Percentiles rank a stretch among this genome's conserved stretches.
Conservation (phyloP, 2,113 vertebrate species). For the Mobula birostris region DNA sequence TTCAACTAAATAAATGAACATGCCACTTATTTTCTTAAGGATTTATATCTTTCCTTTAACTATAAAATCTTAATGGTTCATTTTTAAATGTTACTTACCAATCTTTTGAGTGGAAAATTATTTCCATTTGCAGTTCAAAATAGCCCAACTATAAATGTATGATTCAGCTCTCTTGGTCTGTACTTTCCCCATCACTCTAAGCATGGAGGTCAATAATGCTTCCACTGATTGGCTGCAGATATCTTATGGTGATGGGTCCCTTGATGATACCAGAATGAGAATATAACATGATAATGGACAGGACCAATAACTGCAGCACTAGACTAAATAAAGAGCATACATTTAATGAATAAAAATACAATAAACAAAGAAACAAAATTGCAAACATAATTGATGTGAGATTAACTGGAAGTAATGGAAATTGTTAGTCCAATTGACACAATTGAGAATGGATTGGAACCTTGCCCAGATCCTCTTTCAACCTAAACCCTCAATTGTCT, state of each 20-base stretch:
- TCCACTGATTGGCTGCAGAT: constrained; percentile 9
- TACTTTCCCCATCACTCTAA: background rate
- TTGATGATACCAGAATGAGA: background rate
- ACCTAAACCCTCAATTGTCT: background rate
- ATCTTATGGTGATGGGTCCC: background rate
- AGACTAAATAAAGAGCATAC: background rate
- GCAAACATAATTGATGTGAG: background rate
- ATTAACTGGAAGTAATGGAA: background rate
- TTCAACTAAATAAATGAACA: background rate
- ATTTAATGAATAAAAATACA: background rate
- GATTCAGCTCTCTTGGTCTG: background rate
- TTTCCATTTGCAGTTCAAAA: background rate
- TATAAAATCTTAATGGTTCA: background rate
- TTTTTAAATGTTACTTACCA: background rate
- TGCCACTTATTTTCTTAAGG: background rate
- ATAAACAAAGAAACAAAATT: background rate
- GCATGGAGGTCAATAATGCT: background rate
- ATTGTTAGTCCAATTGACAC: constrained; percentile 5
- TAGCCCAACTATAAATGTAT: background rate
- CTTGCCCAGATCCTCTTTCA: background rate
- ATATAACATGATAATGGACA: background rate
- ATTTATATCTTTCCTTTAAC: background rate
- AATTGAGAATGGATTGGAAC: background rate
- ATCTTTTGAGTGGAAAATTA: background rate
- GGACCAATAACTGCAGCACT: background rate